A percentile compares a stretch with the other conserved stretches of the same genome.
Evolutionary conservation across 2,888 invertebrate genomes (phyloP).

Genomic region (Drosophila emarginata): DNA sequence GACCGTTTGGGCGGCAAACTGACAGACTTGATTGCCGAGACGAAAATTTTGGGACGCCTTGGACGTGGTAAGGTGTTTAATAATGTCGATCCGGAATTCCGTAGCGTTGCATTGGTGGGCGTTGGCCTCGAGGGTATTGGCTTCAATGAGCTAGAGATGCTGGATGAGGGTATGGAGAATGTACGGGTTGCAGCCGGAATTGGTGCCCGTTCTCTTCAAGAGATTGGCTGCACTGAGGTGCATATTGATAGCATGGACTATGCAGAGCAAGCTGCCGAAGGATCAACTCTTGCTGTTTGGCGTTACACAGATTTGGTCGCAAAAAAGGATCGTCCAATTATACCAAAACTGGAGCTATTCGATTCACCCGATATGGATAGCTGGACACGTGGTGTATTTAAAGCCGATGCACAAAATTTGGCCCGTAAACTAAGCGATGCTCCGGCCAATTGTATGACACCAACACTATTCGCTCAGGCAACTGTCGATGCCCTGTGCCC

Average conservation of each 20-base stretch:
- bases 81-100: slow-evolving; percentile 84
- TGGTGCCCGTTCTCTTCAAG: slow-evolving; percentile 83
- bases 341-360: slow-evolving; percentile 83
- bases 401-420: slow-evolving; percentile 89
- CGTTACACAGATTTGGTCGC: slow-evolving; percentile 85
- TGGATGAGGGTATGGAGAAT: slow-evolving; percentile 88
- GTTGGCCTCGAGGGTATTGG: slow-evolving; percentile 85
- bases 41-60: slow-evolving; percentile 69
- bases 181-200: slow-evolving; percentile 87
- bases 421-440: slow-evolving; percentile 88
- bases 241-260: slow-evolving; percentile 86
- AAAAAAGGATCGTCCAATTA: slow-evolving; percentile 80
- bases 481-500: slow-evolving; percentile 86
- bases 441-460: slow-evolving; percentile 90
- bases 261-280: slow-evolving; percentile 87
- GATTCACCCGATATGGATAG: slow-evolving; percentile 83
- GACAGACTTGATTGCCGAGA: slow-evolving; percentile 82
- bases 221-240: slow-evolving; percentile 83
- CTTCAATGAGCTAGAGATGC: slow-evolving; percentile 86
- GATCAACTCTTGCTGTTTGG: slow-evolving; percentile 84
- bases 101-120: slow-evolving; percentile 87
- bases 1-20: slow-evolving; percentile 82
- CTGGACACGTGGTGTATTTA: slow-evolving; percentile 86
- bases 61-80: slow-evolving; percentile 84
- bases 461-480: slow-evolving; percentile 87